phyloP scores from a whole-genome alignment of 2,797 vertebrate genomes.

The Anomalospiza imberbis region DNA sequence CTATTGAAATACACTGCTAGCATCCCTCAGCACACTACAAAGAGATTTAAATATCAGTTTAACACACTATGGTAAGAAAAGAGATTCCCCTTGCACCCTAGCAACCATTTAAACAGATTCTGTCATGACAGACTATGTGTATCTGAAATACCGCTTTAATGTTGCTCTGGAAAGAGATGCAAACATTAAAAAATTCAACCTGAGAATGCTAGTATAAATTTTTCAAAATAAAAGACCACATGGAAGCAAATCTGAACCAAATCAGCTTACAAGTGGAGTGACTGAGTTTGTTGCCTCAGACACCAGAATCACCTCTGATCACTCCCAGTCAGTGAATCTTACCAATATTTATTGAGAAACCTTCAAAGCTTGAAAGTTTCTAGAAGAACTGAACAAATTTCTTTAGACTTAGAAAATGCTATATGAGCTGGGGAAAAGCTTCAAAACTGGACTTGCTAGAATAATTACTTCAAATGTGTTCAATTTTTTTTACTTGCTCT shows the following conservation, averaged over 20 bases:
- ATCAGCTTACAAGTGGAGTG: background rate
- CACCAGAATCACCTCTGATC: background rate
- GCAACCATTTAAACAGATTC: background rate
- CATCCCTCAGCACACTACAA: background rate
- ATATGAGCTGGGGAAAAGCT: background rate
- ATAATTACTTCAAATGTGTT: background rate
- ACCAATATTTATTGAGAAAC: background rate
- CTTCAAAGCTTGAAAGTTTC: background rate
- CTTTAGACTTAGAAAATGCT: background rate
- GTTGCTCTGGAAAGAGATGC: background rate
- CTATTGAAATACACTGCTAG: background rate
- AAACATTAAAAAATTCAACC: background rate
- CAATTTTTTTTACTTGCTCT: background rate
- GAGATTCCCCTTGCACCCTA: background rate
- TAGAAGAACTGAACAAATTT: background rate
- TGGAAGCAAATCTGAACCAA: background rate
- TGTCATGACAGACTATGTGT: background rate
- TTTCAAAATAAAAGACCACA: background rate
- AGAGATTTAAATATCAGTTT: background rate
- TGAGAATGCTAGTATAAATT: background rate
- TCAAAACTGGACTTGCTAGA: background rate
- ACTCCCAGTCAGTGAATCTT: background rate
- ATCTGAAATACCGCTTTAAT: background rate
- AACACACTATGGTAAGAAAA: background rate
- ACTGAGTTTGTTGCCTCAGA: background rate